phyloP scores from a whole-genome alignment of 2,888 invertebrate species.

The Willowsia nigromaculata region DNA sequence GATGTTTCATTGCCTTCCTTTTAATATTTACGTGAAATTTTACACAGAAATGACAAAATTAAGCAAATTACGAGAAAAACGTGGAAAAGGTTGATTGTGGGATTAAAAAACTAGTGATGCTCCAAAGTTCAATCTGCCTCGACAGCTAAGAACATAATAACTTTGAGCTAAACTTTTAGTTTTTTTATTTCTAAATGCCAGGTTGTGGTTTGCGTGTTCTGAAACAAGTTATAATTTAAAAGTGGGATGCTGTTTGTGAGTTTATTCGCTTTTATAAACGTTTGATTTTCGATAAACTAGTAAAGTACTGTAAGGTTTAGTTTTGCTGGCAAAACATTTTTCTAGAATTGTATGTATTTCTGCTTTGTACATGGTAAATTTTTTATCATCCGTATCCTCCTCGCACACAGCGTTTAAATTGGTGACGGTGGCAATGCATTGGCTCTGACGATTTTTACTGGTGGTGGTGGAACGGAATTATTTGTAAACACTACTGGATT shows the following conservation, averaged over 20 bases:
- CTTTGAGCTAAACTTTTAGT: background rate
- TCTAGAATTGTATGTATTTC: too few relatives aligned
- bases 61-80: background rate
- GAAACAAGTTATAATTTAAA: background rate
- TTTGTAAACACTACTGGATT: slow-evolving; percentile 3
- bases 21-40: too few relatives aligned
- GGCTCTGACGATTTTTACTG: background rate
- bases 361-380: background rate
- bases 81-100: background rate
- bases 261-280: background rate
- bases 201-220: too few relatives aligned
- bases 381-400: slow-evolving; percentile 1
- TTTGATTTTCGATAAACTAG: background rate
- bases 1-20: too few relatives aligned
- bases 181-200: background rate
- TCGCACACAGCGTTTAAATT: background rate
- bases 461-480: background rate
- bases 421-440: background rate
- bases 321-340: too few relatives aligned
- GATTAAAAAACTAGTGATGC: background rate
- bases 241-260: background rate
- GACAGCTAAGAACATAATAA: background rate
- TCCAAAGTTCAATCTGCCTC: background rate
- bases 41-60: too few relatives aligned
- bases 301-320: too few relatives aligned